Conservation (phyloP, 2,797 vertebrate genomes). For the Cossypha niveicapilla region DNA sequence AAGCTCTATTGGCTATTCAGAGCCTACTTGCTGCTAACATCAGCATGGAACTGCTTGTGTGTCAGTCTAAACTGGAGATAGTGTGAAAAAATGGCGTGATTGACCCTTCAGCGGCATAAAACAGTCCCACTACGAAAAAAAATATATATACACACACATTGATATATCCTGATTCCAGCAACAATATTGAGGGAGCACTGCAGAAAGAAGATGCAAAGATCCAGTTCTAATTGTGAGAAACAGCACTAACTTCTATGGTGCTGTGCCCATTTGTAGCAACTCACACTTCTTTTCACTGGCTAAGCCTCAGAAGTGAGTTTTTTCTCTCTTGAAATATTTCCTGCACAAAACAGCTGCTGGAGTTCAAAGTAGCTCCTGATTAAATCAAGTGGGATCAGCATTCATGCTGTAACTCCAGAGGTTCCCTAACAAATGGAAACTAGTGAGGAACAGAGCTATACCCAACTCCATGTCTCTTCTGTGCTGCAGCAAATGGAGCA, state of each 20-base stretch:
- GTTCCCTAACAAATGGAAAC: background rate
- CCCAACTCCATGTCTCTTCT: background rate
- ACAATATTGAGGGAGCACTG: background rate
- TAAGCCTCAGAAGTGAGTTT: background rate
- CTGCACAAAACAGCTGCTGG: background rate
- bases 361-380: background rate
- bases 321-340: background rate
- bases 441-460: background rate
- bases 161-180: background rate
- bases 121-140: background rate
- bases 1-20: background rate
- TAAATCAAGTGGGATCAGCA: background rate
- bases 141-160: fast-evolving
- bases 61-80: background rate
- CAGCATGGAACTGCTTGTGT: background rate
- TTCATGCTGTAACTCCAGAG: background rate
- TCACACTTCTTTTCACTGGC: background rate
- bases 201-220: background rate
- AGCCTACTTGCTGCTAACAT: background rate
- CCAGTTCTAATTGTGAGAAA: background rate
- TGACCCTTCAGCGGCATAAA: background rate
- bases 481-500: background rate
- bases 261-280: background rate
- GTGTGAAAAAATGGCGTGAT: background rate
- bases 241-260: background rate